These are phyloP conservation scores for Lethenteron camtschaticum DNA, from an alignment of 2,113 vertebrate genomes.

Conservation along the genomic window DNA sequence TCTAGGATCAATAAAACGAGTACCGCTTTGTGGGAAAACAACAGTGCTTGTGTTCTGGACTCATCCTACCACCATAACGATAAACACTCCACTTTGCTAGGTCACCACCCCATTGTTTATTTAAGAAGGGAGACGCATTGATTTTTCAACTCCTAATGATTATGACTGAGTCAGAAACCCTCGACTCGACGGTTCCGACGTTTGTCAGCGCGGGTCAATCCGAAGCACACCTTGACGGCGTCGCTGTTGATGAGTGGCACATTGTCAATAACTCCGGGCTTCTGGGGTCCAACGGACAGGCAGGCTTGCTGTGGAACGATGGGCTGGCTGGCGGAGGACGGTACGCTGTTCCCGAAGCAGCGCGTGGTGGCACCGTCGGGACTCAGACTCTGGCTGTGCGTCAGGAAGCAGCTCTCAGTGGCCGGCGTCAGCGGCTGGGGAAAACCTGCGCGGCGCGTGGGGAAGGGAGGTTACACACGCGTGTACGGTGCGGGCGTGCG, in stretches of 20 bases:
- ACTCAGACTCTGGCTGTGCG: slow-evolving; percentile 1
- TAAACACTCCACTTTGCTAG: too few species aligned
- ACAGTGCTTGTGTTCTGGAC: too few species aligned
- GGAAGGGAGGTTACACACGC: neutral
- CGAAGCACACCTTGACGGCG: slow-evolving; percentile 44
- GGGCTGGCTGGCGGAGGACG: neutral
- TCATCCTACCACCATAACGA: too few species aligned
- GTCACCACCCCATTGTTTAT: too few species aligned
- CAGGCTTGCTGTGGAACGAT: slow-evolving; percentile 10
- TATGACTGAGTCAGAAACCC: too few species aligned
- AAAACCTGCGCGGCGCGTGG: neutral
- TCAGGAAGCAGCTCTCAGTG: neutral
- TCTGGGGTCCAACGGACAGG: slow-evolving; percentile 49
- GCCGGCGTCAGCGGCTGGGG: neutral
- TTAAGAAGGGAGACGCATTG: too few species aligned
- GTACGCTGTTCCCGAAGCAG: neutral
- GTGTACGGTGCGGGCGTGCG: too few species aligned
- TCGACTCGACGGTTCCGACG: too few species aligned
- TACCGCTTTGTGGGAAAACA: too few species aligned
- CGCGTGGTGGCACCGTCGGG: neutral
- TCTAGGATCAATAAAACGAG: too few species aligned
- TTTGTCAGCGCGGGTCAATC: too few species aligned
- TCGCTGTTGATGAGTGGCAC: slow-evolving; percentile 69
- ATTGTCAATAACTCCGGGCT: slow-evolving; percentile 91
- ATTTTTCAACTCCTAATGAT: too few species aligned